Evolutionary conservation across 92 coral and sea anemone genomes (phyloP).

Genomic region (Nematostella vectensis): DNA sequence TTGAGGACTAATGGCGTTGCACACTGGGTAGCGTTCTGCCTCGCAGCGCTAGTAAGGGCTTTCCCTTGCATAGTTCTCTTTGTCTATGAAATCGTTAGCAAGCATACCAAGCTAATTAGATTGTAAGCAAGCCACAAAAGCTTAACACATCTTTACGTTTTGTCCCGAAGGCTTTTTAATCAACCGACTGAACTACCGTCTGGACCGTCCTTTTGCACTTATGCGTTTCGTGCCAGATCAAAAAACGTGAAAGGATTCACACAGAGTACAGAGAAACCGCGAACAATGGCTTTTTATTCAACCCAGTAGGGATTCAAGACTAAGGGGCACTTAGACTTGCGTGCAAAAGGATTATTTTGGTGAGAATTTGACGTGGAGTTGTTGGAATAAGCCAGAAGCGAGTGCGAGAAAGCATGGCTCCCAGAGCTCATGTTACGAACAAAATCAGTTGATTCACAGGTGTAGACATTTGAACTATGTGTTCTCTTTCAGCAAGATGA

Average conservation of each 20-base stretch:
- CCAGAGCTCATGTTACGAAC: too few relatives aligned
- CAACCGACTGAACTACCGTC: neutral
- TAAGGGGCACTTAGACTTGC: neutral
- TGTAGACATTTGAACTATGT: too few relatives aligned
- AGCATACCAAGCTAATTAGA: slow-evolving; percentile 26
- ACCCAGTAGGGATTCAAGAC: neutral
- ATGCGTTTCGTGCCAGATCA: too few relatives aligned
- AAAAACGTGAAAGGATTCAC: neutral
- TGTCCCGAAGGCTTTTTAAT: neutral
- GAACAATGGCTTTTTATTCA: neutral
- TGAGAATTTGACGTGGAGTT: too few relatives aligned
- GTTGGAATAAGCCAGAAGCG: too few relatives aligned
- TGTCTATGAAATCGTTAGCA: slow-evolving; percentile 15
- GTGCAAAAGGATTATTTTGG: neutral
- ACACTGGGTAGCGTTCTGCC: slow-evolving; percentile 22
- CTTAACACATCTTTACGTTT: neutral
- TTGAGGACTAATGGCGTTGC: too few relatives aligned
- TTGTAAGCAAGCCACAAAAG: slow-evolving; percentile 12
- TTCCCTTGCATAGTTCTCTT: slow-evolving; percentile 30
- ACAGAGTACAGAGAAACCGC: neutral
- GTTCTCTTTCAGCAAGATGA: slow-evolving; percentile 1
- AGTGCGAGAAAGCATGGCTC: too few relatives aligned
- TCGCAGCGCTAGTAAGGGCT: slow-evolving; percentile 13
- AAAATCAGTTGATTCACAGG: too few relatives aligned
- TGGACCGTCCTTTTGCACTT: too few relatives aligned